Evolutionary conservation across 2,888 invertebrate genomes (phyloP).

Genomic region (Criorhina ranunculi): DNA sequence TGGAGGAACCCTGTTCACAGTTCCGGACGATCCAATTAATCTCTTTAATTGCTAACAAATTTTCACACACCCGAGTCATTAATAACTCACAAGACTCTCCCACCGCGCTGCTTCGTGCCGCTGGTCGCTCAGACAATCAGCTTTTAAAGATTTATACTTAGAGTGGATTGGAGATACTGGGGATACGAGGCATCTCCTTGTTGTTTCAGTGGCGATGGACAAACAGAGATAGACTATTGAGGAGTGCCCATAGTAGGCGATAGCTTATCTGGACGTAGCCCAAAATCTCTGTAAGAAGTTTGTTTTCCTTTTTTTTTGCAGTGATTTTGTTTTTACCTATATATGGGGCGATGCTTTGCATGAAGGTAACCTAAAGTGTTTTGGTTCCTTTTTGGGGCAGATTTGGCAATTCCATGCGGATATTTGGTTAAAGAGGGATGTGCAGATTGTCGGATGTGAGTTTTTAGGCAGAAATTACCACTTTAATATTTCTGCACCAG

Average conservation of each 20-base stretch:
- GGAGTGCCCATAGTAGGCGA: constrained; percentile 59
- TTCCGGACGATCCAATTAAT: constrained; percentile 77
- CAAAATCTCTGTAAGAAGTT: constrained; percentile 39
- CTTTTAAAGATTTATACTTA: constrained; percentile 67
- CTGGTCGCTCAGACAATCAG: constrained; percentile 56
- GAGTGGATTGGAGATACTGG: constrained; percentile 16
- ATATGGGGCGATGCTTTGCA: background rate
- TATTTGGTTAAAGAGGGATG: too few relatives aligned
- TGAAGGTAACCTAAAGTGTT: too few relatives aligned
- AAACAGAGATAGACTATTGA: constrained; percentile 47
- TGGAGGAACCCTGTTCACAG: constrained; percentile 75
- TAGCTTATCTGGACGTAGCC: constrained; percentile 62
- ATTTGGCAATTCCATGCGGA: too few relatives aligned
- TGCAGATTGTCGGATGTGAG: too few relatives aligned
- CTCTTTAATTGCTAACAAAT: constrained; percentile 80
- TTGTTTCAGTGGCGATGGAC: constrained; percentile 23
- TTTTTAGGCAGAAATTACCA: too few relatives aligned
- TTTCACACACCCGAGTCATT: constrained; percentile 77
- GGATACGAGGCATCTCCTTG: background rate
- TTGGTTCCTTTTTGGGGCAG: too few relatives aligned
- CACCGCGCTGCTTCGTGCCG: constrained; percentile 14
- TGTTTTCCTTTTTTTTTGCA: background rate
- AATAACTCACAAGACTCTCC: constrained; percentile 72
- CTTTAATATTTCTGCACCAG: too few relatives aligned
- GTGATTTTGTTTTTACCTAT: background rate